Base-by-base conservation (phyloP, 2,888 invertebrate genomes). In the Epirrhoe tristata region DNA sequence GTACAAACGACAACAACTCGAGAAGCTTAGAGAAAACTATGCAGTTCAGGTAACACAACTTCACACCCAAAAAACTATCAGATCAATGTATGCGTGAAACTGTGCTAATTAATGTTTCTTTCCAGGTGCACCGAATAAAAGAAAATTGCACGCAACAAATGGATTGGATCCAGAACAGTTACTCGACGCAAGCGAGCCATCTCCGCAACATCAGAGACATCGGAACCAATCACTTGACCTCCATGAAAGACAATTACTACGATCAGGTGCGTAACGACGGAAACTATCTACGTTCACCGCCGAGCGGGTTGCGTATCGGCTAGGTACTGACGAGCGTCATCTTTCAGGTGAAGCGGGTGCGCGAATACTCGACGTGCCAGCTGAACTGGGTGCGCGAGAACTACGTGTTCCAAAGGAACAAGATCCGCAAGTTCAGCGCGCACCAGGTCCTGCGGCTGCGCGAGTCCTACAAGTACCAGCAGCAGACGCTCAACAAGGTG, bases 381-480 rank as follows among this genome's bases (percentile, higher is more conserved):
- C 94, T 99, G 78, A 98, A 98, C 89, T 97, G 98, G 96, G 97
- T 99, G 75, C 95, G 98, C 70, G 98, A 98, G 87, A 98, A 98
- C 90, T 99, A 99, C 91, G 97, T 98, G 84, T 97, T 97, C 94
- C 99, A 99, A 89, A 95, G 98, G 65, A 97, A 98, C 89, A 97
- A 98, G 89, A 98, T 99, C 73, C 95, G 98, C 57, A 98, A 98
- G 89, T 99, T 98, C 92, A 98, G 98, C 91, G 96, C 98, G 17
- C 98, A 98, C 84, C 98, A 99, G 89, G 96, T 98, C 66, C 93
- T 98, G 54, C 95, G 97, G 59, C 91, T 99, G 53, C 96, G 98
- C 36, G 98, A 98, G 87, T 98, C 98, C 8, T 98, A 98, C 94
- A 98, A 98, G 89, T 97, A 98, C 84, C 98, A 99, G 88, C 99